Evolutionary conservation across 2,797 vertebrate species (phyloP).

Genomic region (Bovichtus diacanthus): DNA sequence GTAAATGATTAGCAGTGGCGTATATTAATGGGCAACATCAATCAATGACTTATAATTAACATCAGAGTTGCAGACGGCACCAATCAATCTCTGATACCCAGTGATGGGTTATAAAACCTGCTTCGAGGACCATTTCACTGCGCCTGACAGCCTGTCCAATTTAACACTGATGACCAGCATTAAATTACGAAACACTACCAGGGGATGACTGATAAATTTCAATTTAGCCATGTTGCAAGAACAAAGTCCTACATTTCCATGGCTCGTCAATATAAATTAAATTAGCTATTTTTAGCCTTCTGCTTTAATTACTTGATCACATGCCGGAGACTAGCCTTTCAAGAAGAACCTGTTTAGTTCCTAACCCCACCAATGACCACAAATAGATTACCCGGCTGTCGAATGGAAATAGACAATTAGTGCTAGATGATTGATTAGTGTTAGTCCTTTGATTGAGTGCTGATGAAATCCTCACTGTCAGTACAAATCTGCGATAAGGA

Average conservation of each 20-base stretch:
- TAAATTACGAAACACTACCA: constrained; percentile 61
- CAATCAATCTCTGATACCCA: constrained; percentile 63
- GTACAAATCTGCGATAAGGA: constrained; percentile 5
- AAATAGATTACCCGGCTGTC: constrained; percentile 40
- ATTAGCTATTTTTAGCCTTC: constrained; percentile 59
- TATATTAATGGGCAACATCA: constrained; percentile 56
- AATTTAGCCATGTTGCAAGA: constrained; percentile 63
- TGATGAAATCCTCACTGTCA: constrained; percentile 29
- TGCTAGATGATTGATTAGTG: constrained; percentile 41
- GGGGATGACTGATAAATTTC: constrained; percentile 66
- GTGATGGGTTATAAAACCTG: constrained; percentile 59
- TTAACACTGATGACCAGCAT: constrained; percentile 64
- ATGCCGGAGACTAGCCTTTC: constrained; percentile 18
- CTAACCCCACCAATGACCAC: constrained; percentile 32
- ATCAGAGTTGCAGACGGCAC: constrained; percentile 34
- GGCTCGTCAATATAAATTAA: constrained; percentile 65
- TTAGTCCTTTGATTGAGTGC: constrained; percentile 39
- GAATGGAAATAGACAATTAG: constrained; percentile 52
- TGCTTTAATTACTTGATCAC: constrained; percentile 59
- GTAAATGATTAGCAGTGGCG: constrained; percentile 54
- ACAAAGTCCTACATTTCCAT: constrained; percentile 66
- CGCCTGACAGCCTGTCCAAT: constrained; percentile 59
- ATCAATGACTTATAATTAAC: constrained; percentile 64
- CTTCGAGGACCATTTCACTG: constrained; percentile 41
- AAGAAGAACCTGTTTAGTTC: constrained; percentile 24